A percentile compares a stretch with the other conserved stretches of the same genome.
These are phyloP conservation scores for Euzophera pinguis DNA, from an alignment of 2,888 invertebrate genomes.

Conservation along the genomic window DNA sequence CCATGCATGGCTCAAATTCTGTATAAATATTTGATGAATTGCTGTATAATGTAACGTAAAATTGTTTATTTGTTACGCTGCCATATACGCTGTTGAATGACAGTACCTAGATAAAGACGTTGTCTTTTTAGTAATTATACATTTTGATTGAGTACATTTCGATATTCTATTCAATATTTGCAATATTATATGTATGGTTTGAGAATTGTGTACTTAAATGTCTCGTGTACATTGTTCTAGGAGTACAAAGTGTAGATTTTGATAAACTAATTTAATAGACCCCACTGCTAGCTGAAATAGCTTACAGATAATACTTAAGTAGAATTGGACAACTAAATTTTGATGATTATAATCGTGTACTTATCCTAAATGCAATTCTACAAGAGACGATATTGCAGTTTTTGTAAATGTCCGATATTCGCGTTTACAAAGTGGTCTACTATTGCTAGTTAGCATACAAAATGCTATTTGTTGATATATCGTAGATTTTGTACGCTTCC, in stretches of 20 bases:
- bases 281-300: too few species aligned
- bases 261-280: neutral
- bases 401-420: too few species aligned
- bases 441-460: too few species aligned
- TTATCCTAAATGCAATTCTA: too few species aligned
- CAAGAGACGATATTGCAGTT: too few species aligned
- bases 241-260: constrained; percentile 11
- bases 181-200: too few species aligned
- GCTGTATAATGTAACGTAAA: constrained; percentile 27
- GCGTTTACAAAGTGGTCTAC: too few species aligned
- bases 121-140: neutral
- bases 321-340: too few species aligned
- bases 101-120: neutral
- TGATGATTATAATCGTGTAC: too few species aligned
- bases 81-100: neutral
- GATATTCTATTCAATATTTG: too few species aligned
- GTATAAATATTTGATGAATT: constrained; percentile 36
- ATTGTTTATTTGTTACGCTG: constrained; percentile 13
- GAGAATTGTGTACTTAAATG: constrained; percentile 5
- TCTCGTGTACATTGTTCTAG: neutral
- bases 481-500: neutral
- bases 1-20: constrained; percentile 57
- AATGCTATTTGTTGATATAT: neutral
- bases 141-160: too few species aligned
- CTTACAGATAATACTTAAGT: too few species aligned